A percentile compares a stretch with the other conserved stretches of the same genome.
Conservation (phyloP, 2,888 invertebrate species). For the Teinopalpus imperialis region DNA sequence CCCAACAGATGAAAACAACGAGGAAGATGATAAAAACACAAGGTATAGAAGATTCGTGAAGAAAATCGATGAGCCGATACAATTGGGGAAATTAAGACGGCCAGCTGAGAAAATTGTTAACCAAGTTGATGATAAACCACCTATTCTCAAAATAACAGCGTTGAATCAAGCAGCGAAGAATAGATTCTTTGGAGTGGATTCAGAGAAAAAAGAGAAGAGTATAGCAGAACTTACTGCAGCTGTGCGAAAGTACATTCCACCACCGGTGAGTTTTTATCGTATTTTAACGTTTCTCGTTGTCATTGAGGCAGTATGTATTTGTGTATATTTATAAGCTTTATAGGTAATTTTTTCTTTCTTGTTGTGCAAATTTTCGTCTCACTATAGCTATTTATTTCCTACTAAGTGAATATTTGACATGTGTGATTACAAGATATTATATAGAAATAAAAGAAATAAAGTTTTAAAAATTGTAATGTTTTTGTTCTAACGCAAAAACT, state of each 20-base stretch:
- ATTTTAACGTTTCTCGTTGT: neutral
- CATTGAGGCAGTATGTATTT: conserved; percentile 1
- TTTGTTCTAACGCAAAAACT: no score
- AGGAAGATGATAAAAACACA: conserved; percentile 53
- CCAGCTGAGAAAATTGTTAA: conserved; percentile 48
- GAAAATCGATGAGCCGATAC: conserved; percentile 65
- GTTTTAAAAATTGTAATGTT: no score
- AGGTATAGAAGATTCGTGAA: conserved; percentile 55
- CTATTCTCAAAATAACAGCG: conserved; percentile 60
- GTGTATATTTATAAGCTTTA: no score
- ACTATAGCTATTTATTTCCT: no score
- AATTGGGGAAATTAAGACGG: conserved; percentile 62
- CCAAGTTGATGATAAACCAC: conserved; percentile 48
- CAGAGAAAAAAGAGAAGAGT: conserved; percentile 59
- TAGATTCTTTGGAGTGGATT: conserved; percentile 69
- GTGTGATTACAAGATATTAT: no score
- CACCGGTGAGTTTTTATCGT: conserved; percentile 56
- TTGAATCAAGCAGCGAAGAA: conserved; percentile 69
- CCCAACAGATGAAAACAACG: conserved; percentile 57
- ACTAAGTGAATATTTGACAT: no score
- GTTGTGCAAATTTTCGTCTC: no score
- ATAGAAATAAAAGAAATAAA: no score
- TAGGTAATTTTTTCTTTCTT: no score
- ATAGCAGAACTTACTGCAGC: conserved; percentile 69
- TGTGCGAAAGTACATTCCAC: conserved; percentile 72